A percentile compares a stretch with the other conserved stretches of the same genome.
Evolutionary conservation across 2,113 vertebrate genomes (phyloP).

Genomic region (Aspiorhynchus laticeps): DNA sequence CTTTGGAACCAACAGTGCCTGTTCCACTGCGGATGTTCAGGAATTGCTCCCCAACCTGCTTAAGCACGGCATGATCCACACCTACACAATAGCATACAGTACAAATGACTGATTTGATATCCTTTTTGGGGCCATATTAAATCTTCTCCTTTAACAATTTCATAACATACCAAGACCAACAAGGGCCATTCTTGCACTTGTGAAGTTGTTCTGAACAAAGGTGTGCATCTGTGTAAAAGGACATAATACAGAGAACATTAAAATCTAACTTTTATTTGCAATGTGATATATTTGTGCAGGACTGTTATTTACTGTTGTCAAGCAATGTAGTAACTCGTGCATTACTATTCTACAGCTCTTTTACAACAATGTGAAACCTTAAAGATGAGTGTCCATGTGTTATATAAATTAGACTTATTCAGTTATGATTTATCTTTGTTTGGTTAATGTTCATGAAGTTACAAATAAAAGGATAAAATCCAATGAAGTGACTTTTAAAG

Average conservation of each 20-base stretch:
- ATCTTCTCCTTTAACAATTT: background rate
- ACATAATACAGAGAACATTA: background rate
- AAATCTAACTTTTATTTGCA: background rate
- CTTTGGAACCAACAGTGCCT: constrained; percentile 78
- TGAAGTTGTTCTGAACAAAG: constrained; percentile 80
- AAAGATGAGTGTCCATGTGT: background rate
- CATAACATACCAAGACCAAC: constrained; percentile 87
- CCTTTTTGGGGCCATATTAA: background rate
- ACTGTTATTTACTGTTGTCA: background rate
- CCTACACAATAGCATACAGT: constrained; percentile 73
- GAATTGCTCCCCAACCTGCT: constrained; percentile 92
- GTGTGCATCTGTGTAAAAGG: constrained; percentile 69
- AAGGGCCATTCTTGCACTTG: constrained; percentile 92
- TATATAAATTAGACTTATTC: background rate
- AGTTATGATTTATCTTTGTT: background rate
- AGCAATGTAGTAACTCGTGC: background rate
- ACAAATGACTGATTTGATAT: background rate
- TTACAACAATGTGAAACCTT: background rate
- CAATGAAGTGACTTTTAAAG: background rate
- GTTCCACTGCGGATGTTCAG: constrained; percentile 91
- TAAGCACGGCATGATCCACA: constrained; percentile 86
- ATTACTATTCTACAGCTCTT: background rate
- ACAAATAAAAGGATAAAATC: background rate
- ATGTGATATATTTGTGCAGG: background rate
- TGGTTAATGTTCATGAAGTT: background rate